Base-by-base conservation (phyloP, 2,888 invertebrate genomes). In the Steinernema carpocapsae region DNA sequence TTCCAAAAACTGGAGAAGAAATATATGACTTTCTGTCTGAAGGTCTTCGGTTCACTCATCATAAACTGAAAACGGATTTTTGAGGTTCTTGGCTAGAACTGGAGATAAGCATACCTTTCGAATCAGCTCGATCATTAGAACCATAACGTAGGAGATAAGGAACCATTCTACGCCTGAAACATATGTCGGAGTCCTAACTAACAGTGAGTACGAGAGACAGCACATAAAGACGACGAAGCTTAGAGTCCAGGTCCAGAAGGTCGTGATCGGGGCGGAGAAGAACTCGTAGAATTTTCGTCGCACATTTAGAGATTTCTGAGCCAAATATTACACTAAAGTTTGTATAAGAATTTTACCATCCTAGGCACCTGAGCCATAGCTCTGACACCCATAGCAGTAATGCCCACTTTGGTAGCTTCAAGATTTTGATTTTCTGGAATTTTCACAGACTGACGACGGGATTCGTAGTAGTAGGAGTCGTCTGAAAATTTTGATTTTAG, bases 241-340 rank as follows among this genome's bases (percentile, higher is more conserved):
- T 7, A 88, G 52, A 85, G 96, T 94, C 90, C 97, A 95, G 22
- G 94, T 93, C 95, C 96, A 97, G 90, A 97, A 99, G 88, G 97
- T 97, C 3, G 97, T 96, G 81, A 99, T 95, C 0, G 99, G 99
- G 52, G 99, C 97, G 29, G 95, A 95, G 89, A 96, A 99, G 90
- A 99, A 99, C 90, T 99, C 99, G 87, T 96, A 94, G 76, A 97
- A 91, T 43, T 82, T 79, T 6, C 84, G 79, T 6, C 81, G 83
- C 29, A 82, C 70, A 77, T 82, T 82, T 45, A 86, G 79, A 52
- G 77, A 76, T 71, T 79, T 72, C 82, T 81, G 73, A n/a, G 76
- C 4, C 43, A n/a, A n/a, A 74, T 70, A 22, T 19, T n/a, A 52
- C 22, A 10, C 37, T 37, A 10, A 37, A 37, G 37, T 4, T 22